Base-by-base conservation (phyloP, 2,888 invertebrate species). In the Dryadula phaetusa region DNA sequence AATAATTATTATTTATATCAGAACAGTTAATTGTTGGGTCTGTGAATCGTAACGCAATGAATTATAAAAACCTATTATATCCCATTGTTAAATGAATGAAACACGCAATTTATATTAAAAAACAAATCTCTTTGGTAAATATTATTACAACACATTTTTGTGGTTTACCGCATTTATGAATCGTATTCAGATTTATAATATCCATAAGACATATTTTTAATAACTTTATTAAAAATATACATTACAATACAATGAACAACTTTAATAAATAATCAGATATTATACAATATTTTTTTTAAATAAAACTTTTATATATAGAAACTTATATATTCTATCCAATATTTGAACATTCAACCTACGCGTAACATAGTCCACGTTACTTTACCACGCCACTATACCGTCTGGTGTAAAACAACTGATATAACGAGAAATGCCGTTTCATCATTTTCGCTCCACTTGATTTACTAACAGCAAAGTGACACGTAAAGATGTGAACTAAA, bases 101-200 rank as follows among this genome's bases (percentile, higher is more conserved):
- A 32, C 2, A 40, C 22, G n/a, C 22, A 25, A 25, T 37, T 40
- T 22, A 16, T n/a, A 22, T 40, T 52, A 8, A 37, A 40, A 40
- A 56, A 40, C 14, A 60, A n/a, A 32, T 7, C 18, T 16, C 44
- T 28, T 28, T 16, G 42, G 42, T 42, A 60, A 28, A 25, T 58
- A 58, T 32, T 40, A 56, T n/a, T 20, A 7, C 20, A 18, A 32
- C 44, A 60, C 32, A 60, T 32, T 44, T 60, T 44, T 60, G 60
- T 16, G 60, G 60, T 60, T 46, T 18, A 60, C 44, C 44, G 32
- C 60, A 60, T 32, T 42, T 42, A 28, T 60, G 25, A 42, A 44
- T 60, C 44, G 18, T 44, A 42, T 18, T 44, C 12, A 14, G 32
- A 32, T 60, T 28, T 46, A 44, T 44, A 52, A 28, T 28, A 5